A percentile compares a stretch with the other conserved stretches of the same genome.
These are phyloP conservation scores for Serrognathus titanus DNA, from an alignment of 2,888 invertebrate species.

Conservation along the genomic window DNA sequence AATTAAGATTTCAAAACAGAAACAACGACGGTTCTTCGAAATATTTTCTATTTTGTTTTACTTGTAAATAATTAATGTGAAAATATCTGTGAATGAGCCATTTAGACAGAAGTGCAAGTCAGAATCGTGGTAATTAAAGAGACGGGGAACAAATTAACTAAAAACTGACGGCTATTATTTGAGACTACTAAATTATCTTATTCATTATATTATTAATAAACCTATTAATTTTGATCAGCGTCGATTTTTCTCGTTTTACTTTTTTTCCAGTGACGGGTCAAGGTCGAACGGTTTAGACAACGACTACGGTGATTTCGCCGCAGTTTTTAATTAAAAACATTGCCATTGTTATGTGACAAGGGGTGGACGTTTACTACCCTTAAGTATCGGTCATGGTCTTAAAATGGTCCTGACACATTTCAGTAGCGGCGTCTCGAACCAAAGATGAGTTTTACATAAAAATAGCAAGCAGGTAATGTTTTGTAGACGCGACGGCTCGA, in stretches of 20 bases:
- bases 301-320: no score
- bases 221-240: slow-evolving; percentile 29
- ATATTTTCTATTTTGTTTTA: neutral
- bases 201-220: slow-evolving; percentile 37
- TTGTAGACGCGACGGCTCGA: neutral
- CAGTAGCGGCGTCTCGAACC: slow-evolving; percentile 3
- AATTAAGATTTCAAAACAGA: no score
- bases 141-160: slow-evolving; percentile 25
- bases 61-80: neutral
- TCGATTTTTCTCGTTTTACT: neutral
- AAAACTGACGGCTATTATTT: slow-evolving; percentile 25
- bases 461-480: slow-evolving; percentile 5
- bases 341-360: slow-evolving; percentile 8
- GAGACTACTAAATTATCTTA: slow-evolving; percentile 34
- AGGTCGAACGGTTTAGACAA: no score
- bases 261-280: no score
- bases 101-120: slow-evolving; percentile 11
- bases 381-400: slow-evolving; percentile 4
- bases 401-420: slow-evolving; percentile 3
- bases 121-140: slow-evolving; percentile 14
- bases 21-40: no score
- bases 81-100: slow-evolving; percentile 2
- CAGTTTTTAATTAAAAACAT: slow-evolving; percentile 6
- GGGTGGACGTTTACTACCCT: slow-evolving; percentile 6
- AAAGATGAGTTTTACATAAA: slow-evolving; percentile 6